Conservation (phyloP, 2,113 vertebrate species). For the Rutilus rutilus region DNA sequence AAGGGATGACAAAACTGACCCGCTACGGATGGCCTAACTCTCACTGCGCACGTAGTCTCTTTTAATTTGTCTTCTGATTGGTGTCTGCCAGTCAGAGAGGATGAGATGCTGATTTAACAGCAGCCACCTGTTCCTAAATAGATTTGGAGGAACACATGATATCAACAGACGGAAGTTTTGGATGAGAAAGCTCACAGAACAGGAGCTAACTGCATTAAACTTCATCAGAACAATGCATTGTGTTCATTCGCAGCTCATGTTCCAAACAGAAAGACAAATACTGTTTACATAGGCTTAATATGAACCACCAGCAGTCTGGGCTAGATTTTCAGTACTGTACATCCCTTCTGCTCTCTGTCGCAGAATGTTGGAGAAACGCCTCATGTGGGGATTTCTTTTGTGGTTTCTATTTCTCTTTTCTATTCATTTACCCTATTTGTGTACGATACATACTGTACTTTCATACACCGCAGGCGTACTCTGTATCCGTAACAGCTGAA, state of each 20-base stretch:
- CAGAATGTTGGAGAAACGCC: not conserved
- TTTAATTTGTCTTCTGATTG: conserved; percentile 32
- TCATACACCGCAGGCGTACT: not conserved
- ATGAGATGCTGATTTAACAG: conserved; percentile 4
- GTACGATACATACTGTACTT: not conserved
- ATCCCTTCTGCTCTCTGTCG: conserved; percentile 1
- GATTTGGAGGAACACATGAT: not conserved
- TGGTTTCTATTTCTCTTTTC: not conserved
- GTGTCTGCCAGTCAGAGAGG: not conserved
- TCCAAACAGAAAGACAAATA: conserved; percentile 23
- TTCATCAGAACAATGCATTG: conserved; percentile 43
- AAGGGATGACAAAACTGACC: not conserved
- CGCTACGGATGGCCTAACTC: conserved; percentile 20
- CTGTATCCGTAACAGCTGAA: conserved; percentile 29
- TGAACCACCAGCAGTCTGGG: not conserved
- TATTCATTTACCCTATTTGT: not conserved
- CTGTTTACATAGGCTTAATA: not conserved
- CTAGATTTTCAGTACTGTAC: not conserved
- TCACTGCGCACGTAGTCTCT: not conserved
- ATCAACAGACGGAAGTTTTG: conserved; percentile 13
- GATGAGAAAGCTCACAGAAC: not conserved
- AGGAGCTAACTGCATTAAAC: conserved; percentile 34
- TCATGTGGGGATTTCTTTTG: not conserved
- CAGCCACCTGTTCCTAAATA: conserved; percentile 27
- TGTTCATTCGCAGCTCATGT: conserved; percentile 25